Conservation (phyloP, 30 jellyfish, hydroid and myxozoan species). For the Clytia hemisphaerica region DNA sequence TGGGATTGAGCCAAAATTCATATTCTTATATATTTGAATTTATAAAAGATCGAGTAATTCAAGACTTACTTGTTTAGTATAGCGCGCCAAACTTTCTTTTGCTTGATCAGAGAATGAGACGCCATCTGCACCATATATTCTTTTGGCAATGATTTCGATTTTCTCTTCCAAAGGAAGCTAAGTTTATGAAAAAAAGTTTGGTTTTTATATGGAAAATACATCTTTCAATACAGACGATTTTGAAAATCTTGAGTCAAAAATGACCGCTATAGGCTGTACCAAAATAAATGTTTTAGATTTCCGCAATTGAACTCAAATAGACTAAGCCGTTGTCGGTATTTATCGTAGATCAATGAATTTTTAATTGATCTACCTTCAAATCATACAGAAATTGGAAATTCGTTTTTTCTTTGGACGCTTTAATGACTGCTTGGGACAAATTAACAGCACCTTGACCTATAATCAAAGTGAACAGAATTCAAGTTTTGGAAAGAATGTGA, state of each 20-base stretch:
- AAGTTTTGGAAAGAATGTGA: too few relatives aligned
- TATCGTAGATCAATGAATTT: background rate
- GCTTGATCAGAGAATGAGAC: constrained; percentile 68
- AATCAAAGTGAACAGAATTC: background rate
- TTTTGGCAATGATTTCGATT: constrained; percentile 72
- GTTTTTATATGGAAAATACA: background rate
- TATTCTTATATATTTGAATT: too few relatives aligned
- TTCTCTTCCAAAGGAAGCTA: constrained; percentile 92
- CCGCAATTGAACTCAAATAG: too few relatives aligned
- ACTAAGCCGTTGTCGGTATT: too few relatives aligned
- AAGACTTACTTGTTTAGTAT: constrained; percentile 55
- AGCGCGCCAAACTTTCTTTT: constrained; percentile 54
- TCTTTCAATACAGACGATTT: too few relatives aligned
- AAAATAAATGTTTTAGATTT: too few relatives aligned
- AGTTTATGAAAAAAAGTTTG: background rate
- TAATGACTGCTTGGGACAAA: constrained; percentile 60
- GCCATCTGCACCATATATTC: constrained; percentile 91
- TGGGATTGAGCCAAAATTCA: too few relatives aligned
- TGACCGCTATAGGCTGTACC: too few relatives aligned
- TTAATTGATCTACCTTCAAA: constrained; percentile 38
- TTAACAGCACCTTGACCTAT: constrained; percentile 85
- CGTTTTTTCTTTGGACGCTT: constrained; percentile 46
- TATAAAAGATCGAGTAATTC: background rate
- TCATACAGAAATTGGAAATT: constrained; percentile 62
- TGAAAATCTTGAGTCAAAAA: too few relatives aligned